Conservation (phyloP, 2,113 vertebrate species). For the Egretta garzetta region DNA sequence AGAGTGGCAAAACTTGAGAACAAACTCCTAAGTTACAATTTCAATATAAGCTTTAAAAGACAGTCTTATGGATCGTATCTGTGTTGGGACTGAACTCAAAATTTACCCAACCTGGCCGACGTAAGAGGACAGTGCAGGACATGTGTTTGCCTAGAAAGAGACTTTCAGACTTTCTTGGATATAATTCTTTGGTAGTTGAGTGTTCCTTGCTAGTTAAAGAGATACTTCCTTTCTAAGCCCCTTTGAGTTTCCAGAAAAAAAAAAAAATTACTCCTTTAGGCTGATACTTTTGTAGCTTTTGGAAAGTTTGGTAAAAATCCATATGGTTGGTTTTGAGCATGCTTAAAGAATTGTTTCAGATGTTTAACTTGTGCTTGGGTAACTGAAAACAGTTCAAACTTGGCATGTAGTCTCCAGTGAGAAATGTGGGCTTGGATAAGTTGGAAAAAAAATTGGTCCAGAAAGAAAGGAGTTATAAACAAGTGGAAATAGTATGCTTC, state of each 20-base stretch:
- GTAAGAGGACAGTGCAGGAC: background rate
- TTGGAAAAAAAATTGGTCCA: conserved; percentile 63
- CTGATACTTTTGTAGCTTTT: conserved; percentile 48
- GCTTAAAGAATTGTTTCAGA: conserved; percentile 66
- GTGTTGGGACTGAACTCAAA: background rate
- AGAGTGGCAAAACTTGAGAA: background rate
- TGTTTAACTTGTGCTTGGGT: conserved; percentile 57
- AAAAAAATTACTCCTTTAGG: conserved; percentile 11
- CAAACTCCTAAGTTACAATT: background rate
- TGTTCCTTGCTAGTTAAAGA: conserved; percentile 14
- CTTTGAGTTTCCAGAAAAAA: conserved; percentile 29
- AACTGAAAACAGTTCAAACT: conserved; percentile 66
- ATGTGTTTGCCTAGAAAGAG: background rate
- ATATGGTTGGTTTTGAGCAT: conserved; percentile 55
- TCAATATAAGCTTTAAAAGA: background rate
- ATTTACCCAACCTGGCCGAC: background rate
- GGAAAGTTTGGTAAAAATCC: conserved; percentile 60
- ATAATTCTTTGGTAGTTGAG: background rate
- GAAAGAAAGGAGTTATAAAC: conserved; percentile 72
- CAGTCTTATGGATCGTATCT: rapidly evolving
- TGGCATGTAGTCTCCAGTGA: conserved; percentile 58
- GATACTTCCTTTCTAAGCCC: conserved; percentile 45
- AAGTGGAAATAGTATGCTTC: conserved; percentile 65
- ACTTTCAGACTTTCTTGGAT: background rate
- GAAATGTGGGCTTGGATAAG: conserved; percentile 66